Evolutionary conservation across 2,888 invertebrate genomes (phyloP).

Genomic region (Odontocolon sp.): DNA sequence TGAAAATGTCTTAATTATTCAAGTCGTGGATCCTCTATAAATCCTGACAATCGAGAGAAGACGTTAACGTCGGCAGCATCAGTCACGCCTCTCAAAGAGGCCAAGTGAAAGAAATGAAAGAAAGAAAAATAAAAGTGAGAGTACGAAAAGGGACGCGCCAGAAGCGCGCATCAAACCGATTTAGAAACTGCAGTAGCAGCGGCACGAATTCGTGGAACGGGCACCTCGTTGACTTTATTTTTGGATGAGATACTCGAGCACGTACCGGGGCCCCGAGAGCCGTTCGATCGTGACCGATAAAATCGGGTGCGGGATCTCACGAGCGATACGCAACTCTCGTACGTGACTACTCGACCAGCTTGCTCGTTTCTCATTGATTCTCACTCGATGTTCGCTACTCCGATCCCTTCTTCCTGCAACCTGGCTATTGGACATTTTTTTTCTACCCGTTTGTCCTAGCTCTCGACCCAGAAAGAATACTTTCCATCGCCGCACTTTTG

Average conservation of each 20-base stretch:
- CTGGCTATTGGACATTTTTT: conserved; percentile 52
- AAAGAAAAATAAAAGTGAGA: conserved; percentile 6
- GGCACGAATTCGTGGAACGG: conserved; percentile 29
- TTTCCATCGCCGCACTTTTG: not conserved
- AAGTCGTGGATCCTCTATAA: too few species aligned
- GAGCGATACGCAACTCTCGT: conserved; percentile 34
- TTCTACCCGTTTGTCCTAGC: conserved; percentile 11
- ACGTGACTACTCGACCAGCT: conserved; percentile 61
- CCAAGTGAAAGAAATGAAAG: not conserved
- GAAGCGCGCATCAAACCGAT: conserved; percentile 45
- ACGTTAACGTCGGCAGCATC: not conserved
- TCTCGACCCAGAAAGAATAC: conserved; percentile 59
- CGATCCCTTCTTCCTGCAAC: conserved; percentile 42
- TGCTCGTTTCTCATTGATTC: conserved; percentile 25
- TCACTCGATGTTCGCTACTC: conserved; percentile 23
- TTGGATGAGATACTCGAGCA: conserved; percentile 54
- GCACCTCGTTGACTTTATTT: conserved; percentile 53
- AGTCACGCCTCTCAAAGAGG: conserved; percentile 8
- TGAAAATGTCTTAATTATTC: too few species aligned
- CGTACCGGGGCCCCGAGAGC: conserved; percentile 46
- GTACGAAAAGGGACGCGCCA: not conserved
- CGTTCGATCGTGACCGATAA: conserved; percentile 63
- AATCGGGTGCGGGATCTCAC: conserved; percentile 57
- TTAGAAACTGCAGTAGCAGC: conserved; percentile 51
- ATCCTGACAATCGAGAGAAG: not conserved